phyloP scores from a whole-genome alignment of 2,797 vertebrate genomes.

The Naso thynnoides region DNA sequence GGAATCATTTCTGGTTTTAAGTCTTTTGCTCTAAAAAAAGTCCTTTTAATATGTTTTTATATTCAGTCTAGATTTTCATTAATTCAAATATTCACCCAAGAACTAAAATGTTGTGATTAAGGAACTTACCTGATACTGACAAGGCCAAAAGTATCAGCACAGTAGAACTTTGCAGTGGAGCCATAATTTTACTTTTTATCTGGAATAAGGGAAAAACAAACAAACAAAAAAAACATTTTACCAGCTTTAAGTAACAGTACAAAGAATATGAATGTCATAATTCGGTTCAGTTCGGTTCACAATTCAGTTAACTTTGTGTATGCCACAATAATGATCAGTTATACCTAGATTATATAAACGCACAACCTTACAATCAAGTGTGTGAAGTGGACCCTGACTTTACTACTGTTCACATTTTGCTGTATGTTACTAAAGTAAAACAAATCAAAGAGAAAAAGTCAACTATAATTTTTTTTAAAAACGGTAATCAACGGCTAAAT shows the following conservation, averaged over 20 bases:
- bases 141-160: conserved; percentile 66
- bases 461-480: neutral
- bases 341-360: no score
- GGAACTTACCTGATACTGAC: conserved; percentile 67
- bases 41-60: neutral
- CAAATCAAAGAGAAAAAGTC: neutral
- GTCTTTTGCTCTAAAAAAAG: neutral
- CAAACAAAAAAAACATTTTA: neutral
- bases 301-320: neutral
- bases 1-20: neutral
- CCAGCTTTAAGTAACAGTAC: neutral
- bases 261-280: neutral
- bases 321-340: no score
- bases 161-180: conserved; percentile 12
- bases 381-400: no score
- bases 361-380: no score
- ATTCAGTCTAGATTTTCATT: neutral
- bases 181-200: conserved; percentile 67
- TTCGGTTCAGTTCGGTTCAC: neutral
- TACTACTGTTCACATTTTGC: neutral
- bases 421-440: neutral
- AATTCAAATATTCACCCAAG: neutral
- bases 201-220: conserved; percentile 51
- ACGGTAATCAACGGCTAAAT: neutral
- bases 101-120: neutral